These are phyloP conservation scores for Hydractinia symbiolongicarpus DNA, from an alignment of 30 jellyfish, hydroid and myxozoan genomes.

Conservation along the genomic window DNA sequence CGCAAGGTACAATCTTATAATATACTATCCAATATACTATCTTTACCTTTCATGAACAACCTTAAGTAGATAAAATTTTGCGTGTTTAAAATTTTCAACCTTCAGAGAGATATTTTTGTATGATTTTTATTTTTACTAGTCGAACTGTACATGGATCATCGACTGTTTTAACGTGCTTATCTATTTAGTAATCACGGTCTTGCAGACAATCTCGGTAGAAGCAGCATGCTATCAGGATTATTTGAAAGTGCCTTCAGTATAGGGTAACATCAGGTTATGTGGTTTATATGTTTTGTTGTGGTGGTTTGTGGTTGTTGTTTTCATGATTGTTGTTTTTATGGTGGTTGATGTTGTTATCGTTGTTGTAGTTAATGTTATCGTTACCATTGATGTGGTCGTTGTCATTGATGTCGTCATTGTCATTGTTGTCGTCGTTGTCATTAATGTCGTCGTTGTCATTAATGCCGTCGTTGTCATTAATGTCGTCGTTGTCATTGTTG, in stretches of 20 bases:
- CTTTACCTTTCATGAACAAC: neutral
- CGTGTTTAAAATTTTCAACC: too few relatives aligned
- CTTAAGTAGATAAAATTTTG: neutral
- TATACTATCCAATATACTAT: too few relatives aligned
- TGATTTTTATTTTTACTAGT: too few relatives aligned
- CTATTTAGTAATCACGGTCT: slow-evolving; percentile 56
- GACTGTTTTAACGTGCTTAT: neutral
- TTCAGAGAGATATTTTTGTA: too few relatives aligned
- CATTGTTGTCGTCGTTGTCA: too few relatives aligned
- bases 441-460: too few relatives aligned
- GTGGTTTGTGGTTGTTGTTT: neutral
- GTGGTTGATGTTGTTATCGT: neutral
- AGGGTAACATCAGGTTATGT: slow-evolving; percentile 48
- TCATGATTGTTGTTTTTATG: neutral
- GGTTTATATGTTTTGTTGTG: neutral
- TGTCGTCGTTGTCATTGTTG: too few relatives aligned
- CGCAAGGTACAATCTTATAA: slow-evolving; percentile 58
- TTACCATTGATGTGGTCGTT: too few relatives aligned
- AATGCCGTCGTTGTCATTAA: too few relatives aligned
- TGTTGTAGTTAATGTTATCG: neutral
- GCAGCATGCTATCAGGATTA: slow-evolving; percentile 58
- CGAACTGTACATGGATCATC: too few relatives aligned
- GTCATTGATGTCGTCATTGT: too few relatives aligned
- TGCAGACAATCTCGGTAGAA: slow-evolving; percentile 47
- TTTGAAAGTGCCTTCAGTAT: slow-evolving; percentile 68